phyloP scores from a whole-genome alignment of 2,888 invertebrate genomes.

The Caenorhabditis sp. region DNA sequence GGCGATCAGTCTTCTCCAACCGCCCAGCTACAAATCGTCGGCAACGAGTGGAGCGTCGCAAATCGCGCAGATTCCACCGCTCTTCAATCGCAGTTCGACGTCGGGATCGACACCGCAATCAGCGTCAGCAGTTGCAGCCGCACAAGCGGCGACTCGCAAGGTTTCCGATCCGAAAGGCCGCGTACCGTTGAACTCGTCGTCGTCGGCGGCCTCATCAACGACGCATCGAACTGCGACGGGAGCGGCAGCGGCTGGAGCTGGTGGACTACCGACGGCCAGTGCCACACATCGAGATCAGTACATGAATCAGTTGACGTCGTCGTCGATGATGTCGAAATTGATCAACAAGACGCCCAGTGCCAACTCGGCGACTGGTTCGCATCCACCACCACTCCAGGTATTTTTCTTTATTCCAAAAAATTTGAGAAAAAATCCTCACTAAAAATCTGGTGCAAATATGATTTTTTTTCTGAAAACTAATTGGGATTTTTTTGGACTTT shows the following conservation, averaged over 20 bases:
- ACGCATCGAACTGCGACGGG: conserved; percentile 38
- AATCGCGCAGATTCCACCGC: conserved; percentile 32
- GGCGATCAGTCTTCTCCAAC: conserved; percentile 28
- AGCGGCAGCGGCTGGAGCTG: conserved; percentile 31
- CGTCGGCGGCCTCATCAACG: conserved; percentile 9
- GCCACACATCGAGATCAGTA: conserved; percentile 9
- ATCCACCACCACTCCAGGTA: conserved; percentile 4
- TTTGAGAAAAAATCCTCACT: too few species aligned
- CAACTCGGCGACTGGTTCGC: background rate
- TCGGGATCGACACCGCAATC: conserved; percentile 8
- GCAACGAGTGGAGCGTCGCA: conserved; percentile 27
- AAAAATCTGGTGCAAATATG: too few species aligned
- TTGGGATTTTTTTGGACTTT: too few species aligned
- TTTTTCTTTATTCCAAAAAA: background rate
- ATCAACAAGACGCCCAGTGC: conserved; percentile 14
- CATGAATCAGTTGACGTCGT: conserved; percentile 40
- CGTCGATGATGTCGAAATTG: conserved; percentile 39
- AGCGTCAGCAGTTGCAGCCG: conserved; percentile 19
- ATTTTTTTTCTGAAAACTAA: too few species aligned
- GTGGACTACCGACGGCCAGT: conserved; percentile 24
- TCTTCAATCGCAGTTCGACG: conserved; percentile 35
- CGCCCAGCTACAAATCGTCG: conserved; percentile 34
- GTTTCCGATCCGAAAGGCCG: conserved; percentile 49
- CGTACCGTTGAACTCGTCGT: conserved; percentile 39
- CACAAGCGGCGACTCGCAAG: conserved; percentile 37